Evolutionary conservation across 2,113 vertebrate genomes (phyloP), one percentile per base, ranked within the genome.

Genomic region (Cisticola juncidis): DNA sequence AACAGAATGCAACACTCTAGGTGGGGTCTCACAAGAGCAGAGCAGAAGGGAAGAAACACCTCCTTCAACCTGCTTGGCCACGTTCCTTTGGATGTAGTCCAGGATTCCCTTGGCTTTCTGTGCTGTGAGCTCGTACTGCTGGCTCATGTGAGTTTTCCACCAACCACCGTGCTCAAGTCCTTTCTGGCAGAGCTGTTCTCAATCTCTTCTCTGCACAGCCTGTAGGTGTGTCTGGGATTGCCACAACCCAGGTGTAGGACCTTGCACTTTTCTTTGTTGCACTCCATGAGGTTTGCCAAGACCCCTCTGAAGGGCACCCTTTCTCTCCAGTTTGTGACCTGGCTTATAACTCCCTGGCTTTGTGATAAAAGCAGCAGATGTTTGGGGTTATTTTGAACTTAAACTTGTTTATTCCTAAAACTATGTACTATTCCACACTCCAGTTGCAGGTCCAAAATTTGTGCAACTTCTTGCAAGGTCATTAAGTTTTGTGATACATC

Each of bases 11-110:
- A 58, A 18, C 25, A 40, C 9, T 47, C 17, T 7, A 11, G 11
- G 3, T 11, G 17, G 16, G 11, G 6, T 68, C 17, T 54, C 62
- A 54, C 21, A 42, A 28, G 35, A 40, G 22, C 17, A 48, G 47
- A 35, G 17, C 1, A 36, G 86, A 58, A 28, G 3, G 12, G 14
- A 36, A n/a, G 33, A 65, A 33, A n/a, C 44, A 51, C 6, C 12
- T 36, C 19, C 26, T 58, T 26, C 29, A 61, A 31, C 11, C 29
- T 54, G 16, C 21, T 61, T 61, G 61, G 24, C 38, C 29, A 18
- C 0, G 0, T 2, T 76, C 47, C 21, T 76, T 61, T 47, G 22
- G 47, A 40, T 40, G 40, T 3, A 90, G 47, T 16, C 11, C n/a
- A 31, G 25, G 47, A 54, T 26, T 35, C 11, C n/a, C 5, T 23